Evolutionary conservation across 2,888 invertebrate species (phyloP), one percentile per base, ranked within the genome.

Genomic region (Microctonus aethiopoides): DNA sequence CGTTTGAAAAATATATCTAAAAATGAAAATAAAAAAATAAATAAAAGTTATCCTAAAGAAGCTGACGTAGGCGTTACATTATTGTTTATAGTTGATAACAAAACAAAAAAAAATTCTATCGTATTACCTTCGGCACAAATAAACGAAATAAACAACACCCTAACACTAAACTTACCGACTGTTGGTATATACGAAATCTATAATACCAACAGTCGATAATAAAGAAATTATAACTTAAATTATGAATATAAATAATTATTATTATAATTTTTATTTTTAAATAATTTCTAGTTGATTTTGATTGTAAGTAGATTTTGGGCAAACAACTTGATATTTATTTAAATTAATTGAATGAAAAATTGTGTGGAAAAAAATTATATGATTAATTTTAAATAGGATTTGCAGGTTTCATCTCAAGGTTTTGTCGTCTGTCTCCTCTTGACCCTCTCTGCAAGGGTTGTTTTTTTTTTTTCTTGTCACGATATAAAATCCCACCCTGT

Each of bases 151-250:
- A n/a, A n/a, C n/a, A 22, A 16, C 9, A 2, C 20, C 13, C n/a
- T 39, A 39, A 5, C 0, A 36, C 5, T 20, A 20, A n/a, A 39
- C 16, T 46, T 9, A 16, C 5, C 0, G 20, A 7, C 16, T 10
- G 46, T 46, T 6, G 9, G 9, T 6, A 46, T n/a, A 16, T 2
- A n/a, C 16, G 46, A n/a, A 46, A 46, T 16, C 7, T n/a, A 0
- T 5, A 1, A 16, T 20, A 57, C 46, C 66, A 66, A 32, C 66
- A 6, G 46, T 57, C 46, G 66, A 46, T 57, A 66, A 29, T 29
- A 29, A 29, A 36, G 16, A 22, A 57, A 34, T 6, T 20, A 16
- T 16, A 10, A 5, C 57, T 16, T 20, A 1, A 57, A 57, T 22
- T 16, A 16, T 7, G 16, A 16, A 20, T 20, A 32, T n/a, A n/a